Evolutionary conservation across 1,140 invertebrate genomes (phyloP), one percentile per base, ranked within the genome.

Genomic region (Sinonovacula constricta): DNA sequence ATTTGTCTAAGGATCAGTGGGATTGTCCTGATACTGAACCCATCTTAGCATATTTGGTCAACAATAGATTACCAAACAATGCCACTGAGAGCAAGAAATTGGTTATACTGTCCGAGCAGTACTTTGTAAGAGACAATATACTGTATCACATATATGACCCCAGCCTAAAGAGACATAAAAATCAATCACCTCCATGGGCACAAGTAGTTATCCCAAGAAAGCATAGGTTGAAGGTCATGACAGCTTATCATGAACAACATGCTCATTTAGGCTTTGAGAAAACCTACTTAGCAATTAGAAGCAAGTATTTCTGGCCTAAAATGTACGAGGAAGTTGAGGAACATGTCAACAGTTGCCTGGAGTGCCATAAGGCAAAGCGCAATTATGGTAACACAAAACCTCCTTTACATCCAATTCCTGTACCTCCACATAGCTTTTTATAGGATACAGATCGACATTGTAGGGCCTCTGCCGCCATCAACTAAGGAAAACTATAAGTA

Each of bases 361-460:
- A 18, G 3, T 85, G 79, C 63, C 79, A 81, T 34, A 18, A 45
- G 3, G 57, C 65, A 4, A 76, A 83, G 71, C 51, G 53, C 1
- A 1, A 31, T n/a, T 72, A 66, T 59, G 63, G 3, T 26, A 75
- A 53, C 26, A 30, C 33, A 28, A 67, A 63, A 22, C 12, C 22
- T 4, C 81, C 79, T 22, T 53, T 79, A 12, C 34, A 65, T 31
- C 66, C 77, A 18, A 22, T 70, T 3, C 83, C 80, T 14, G 30
- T 79, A 22, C 56, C 75, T 28, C 51, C 74, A n/a, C 71, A 79
- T 34, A 63, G 69, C 45, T n/a, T 87, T 85, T 65, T 26, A 22
- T 0, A 36, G 79, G 31, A 66, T 67, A 24, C 84, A 84, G 30
- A 72, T 85, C 28, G 84, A 84, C 53, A 65, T 86, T 36, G 10